Base-by-base conservation (phyloP, 2,888 invertebrate genomes). In the Caenorhabditis sp. region DNA sequence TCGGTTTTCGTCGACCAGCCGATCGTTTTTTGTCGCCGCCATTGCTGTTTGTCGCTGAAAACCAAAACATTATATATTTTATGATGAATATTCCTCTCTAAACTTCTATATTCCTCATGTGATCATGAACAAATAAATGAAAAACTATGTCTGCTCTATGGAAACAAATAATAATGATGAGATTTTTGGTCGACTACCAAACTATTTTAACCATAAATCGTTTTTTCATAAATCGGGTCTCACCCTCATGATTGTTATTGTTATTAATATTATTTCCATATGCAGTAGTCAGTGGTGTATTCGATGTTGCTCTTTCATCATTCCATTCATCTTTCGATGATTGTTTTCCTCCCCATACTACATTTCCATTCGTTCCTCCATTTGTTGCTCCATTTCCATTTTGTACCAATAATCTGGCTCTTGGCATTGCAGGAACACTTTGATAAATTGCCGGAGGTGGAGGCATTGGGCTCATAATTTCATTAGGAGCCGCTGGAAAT, bases 1-100 rank as follows among this genome's bases (percentile, higher is more conserved):
- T 90, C 78, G 89, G 90, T 89, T 91, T 92, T 89, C 90, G 91
- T 87, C 86, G 60, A 5, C 61, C 64, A 12, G 63, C 70, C 31
- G 67, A 59, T 59, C 68, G 57, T 60, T 77, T 76, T 38, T 76
- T 71, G 10, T 17, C 43, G 27, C 73, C 71, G 14, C 14, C 43
- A 43, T 14, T 12, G 17, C 43, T 43, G 14, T n/a, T 52, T 12
- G 67, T 49, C 21, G 66, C 69, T 73, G 72, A 5, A 53, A 59
- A 56, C 21, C 26, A 25, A 25, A n/a, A n/a, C n/a, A n/a, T n/a
- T 17, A 21, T 25, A 23, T 49, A 21, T 38, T 57, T 10, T 53
- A 53, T 43, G 49, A 25, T 52, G 49, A 4, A 54, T 10, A 23
- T 10, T 27, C 10, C 61, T 68, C 23, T 60, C 68, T 60, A 31